Base-by-base conservation (phyloP, 1,140 invertebrate genomes). In the Dendroctonus ponderosae region DNA sequence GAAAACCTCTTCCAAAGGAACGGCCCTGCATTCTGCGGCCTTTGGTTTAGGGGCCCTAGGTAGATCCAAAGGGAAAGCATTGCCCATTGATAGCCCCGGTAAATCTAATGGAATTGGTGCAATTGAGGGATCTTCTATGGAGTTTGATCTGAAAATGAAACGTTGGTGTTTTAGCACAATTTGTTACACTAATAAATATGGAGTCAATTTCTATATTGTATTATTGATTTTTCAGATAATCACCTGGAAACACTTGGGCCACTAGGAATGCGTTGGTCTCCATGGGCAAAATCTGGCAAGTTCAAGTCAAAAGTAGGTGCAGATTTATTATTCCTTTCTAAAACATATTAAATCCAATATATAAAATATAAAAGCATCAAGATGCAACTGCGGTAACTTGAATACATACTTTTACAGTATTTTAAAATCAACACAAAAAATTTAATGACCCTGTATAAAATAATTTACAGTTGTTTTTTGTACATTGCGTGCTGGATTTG, bases 31-130 rank as follows among this genome's bases (percentile, higher is more conserved):
- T 42, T 68, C 26, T 44, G 41, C 66, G 56, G n/a, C 49, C n/a
- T 14, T 9, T 42, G 61, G 49, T 50, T 71, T 74, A 11, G 69
- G 62, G 49, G 71, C 52, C 48, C 71, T 50, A 8, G 76, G 73
- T 49, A 77, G 66, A 70, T 77, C 76, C 51, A 76, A 68, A 9
- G 75, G 75, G 56, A 71, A 68, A 14, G 66, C 40, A 50, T 66
- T 62, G 4, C 51, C 66, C 58, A 70, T 67, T 40, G 68, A 68
- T 40, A 67, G 59, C 9, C 64, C 61, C 5, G 71, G 71, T 40
- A 74, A 57, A 66, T 74, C 70, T 57, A 69, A 59, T 26, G 71
- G 70, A 14, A 67, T 70, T 43, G 50, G 52, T 64, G 51, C 66
- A 42, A 39, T 7, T 53, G 50, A 53, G 11, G 39, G 39, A 37